Evolutionary conservation across 2,113 vertebrate genomes (phyloP).

Genomic region (Camelus dromedarius): DNA sequence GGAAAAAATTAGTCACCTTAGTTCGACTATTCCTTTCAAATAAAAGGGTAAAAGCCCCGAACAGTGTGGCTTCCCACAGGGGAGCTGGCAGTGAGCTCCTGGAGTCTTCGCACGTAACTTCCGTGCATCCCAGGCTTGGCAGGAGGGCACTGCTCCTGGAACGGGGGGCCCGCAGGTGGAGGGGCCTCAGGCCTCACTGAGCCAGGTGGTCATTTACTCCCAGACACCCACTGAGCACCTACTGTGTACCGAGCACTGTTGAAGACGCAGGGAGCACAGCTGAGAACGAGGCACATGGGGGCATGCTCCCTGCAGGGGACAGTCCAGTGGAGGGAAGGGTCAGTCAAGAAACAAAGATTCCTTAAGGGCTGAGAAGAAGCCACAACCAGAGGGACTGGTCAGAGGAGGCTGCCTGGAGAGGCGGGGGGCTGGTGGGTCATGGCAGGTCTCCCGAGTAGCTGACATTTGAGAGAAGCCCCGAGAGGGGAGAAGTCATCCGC

Average conservation of each 20-base stretch:
- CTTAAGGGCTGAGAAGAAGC: not conserved
- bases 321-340: fast-evolving
- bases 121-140: fast-evolving
- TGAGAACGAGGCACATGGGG: not conserved
- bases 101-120: not conserved
- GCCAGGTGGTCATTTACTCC: not conserved
- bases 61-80: no score
- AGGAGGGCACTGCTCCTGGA: not conserved
- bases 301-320: fast-evolving
- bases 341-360: not conserved
- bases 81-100: not conserved
- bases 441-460: not conserved
- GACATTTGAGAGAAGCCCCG: not conserved
- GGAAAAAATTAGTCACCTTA: not conserved
- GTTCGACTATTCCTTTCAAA: not conserved
- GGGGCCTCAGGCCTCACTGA: not conserved
- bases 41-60: not conserved
- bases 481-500: not conserved
- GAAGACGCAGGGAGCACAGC: fast-evolving
- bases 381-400: not conserved
- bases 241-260: not conserved
- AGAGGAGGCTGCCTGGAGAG: not conserved
- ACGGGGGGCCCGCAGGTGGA: fast-evolving
- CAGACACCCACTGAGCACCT: not conserved
- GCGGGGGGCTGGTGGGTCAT: not conserved